Conservation (phyloP, 1,140 invertebrate genomes). For the Camponotus pennsylvanicus region DNA sequence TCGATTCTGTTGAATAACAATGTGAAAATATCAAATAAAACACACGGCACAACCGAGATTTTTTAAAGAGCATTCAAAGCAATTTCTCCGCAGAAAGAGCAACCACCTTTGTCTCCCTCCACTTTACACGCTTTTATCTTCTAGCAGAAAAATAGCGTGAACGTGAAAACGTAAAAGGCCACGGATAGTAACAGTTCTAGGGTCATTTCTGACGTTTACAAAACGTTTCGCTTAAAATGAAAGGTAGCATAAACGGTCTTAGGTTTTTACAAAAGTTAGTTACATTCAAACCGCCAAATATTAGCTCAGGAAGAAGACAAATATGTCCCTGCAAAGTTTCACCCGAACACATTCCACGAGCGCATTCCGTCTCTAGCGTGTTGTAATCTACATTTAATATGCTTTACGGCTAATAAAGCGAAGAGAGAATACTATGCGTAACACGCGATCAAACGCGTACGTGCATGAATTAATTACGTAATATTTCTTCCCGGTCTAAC, state of each 20-base stretch:
- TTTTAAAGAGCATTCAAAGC: constrained; percentile 37
- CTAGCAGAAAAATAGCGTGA: constrained; percentile 61
- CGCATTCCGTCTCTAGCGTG: constrained; percentile 14
- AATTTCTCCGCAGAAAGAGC: constrained; percentile 23
- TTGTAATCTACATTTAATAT: constrained; percentile 37
- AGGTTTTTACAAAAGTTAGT: constrained; percentile 53
- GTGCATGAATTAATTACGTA: constrained; percentile 53
- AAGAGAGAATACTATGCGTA: not conserved
- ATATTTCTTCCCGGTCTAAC: not conserved
- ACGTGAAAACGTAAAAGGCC: constrained; percentile 58
- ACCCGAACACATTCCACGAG: not conserved
- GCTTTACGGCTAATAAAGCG: constrained; percentile 33
- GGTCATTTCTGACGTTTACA: constrained; percentile 56
- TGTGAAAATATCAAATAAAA: constrained; percentile 29
- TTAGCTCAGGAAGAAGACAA: constrained; percentile 50
- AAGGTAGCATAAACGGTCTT: constrained; percentile 50
- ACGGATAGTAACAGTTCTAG: constrained; percentile 49
- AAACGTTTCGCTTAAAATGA: constrained; percentile 59
- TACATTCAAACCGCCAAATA: constrained; percentile 57
- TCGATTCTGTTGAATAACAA: constrained; percentile 1
- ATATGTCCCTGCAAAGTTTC: constrained; percentile 33
- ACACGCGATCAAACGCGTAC: constrained; percentile 36
- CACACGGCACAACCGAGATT: not conserved
- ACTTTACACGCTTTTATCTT: constrained; percentile 65
- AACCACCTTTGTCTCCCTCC: constrained; percentile 48